A percentile compares a stretch with the other conserved stretches of the same genome.
Conservation (phyloP, 2,797 vertebrate genomes). For the Rhadinocentrus ornatus region DNA sequence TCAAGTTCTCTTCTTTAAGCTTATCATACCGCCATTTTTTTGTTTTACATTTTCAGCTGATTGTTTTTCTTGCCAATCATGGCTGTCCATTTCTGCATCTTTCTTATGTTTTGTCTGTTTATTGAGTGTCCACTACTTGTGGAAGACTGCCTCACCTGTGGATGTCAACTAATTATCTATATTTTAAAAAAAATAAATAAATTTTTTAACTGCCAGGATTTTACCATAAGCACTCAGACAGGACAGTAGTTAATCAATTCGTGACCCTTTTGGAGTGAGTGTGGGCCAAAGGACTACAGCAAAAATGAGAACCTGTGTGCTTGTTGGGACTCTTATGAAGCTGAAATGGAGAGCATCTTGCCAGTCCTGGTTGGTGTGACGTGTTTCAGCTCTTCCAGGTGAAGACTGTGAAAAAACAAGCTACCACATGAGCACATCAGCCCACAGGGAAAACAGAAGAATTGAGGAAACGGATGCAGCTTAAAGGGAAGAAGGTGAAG, state of each 20-base stretch:
- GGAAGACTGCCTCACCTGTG: slow-evolving; percentile 47
- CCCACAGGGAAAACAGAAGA: slow-evolving; percentile 23
- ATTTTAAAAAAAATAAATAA: slow-evolving; percentile 21
- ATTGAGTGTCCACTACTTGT: slow-evolving; percentile 38
- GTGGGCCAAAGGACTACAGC: slow-evolving; percentile 50
- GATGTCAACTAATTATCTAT: too few species aligned
- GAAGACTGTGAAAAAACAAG: slow-evolving; percentile 48
- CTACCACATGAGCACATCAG: slow-evolving; percentile 40
- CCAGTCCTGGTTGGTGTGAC: slow-evolving; percentile 32
- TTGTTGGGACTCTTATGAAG: slow-evolving; percentile 41
- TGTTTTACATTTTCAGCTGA: slow-evolving; percentile 12
- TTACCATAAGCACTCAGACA: slow-evolving; percentile 31
- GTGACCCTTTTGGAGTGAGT: slow-evolving; percentile 39
- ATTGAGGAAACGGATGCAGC: slow-evolving; percentile 20
- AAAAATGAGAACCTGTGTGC: slow-evolving; percentile 29
- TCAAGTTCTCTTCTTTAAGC: slow-evolving; percentile 42
- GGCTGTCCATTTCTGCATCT: slow-evolving; percentile 30
- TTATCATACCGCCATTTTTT: slow-evolving; percentile 53
- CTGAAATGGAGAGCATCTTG: slow-evolving; percentile 36
- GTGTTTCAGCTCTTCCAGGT: slow-evolving; percentile 63
- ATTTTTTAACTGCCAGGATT: slow-evolving; percentile 40
- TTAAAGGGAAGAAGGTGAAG: slow-evolving; percentile 59
- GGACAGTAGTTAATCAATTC: slow-evolving; percentile 33
- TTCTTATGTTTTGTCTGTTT: slow-evolving; percentile 36
- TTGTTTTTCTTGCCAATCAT: slow-evolving; percentile 37